phyloP scores from a whole-genome alignment of 2,113 vertebrate genomes.

The Macquaria australasica region DNA sequence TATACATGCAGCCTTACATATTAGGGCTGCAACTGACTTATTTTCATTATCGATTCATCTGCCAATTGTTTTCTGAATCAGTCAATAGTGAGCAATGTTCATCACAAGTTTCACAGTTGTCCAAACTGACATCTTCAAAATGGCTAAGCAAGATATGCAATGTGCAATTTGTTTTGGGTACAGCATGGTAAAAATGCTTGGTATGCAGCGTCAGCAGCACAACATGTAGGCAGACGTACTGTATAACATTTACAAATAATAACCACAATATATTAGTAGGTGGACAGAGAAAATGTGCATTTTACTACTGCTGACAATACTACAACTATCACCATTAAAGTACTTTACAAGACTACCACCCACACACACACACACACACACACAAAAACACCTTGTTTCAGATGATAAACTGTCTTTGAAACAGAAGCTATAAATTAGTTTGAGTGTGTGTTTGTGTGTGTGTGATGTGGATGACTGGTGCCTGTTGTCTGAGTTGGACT shows the following conservation, averaged over 20 bases:
- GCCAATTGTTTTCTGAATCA: neutral
- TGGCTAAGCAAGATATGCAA: no score
- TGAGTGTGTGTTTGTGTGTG: conserved; percentile 37
- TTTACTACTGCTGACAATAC: neutral
- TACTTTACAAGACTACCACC: neutral
- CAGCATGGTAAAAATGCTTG: neutral
- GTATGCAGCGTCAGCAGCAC: neutral
- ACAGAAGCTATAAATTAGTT: conserved; percentile 49
- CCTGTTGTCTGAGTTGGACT: conserved; percentile 62
- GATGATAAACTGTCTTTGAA: conserved; percentile 50
- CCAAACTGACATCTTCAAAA: neutral
- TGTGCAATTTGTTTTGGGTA: neutral
- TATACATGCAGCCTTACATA: neutral
- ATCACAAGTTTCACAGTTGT: neutral
- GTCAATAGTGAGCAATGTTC: neutral
- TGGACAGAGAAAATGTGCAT: neutral
- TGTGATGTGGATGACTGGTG: conserved; percentile 64
- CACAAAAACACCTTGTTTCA: conserved; percentile 19
- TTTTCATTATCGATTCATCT: neutral
- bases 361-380: neutral
- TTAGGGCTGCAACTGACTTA: neutral
- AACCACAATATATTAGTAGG: neutral
- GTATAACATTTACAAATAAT: conserved; percentile 14
- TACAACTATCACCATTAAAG: conserved; percentile 1
- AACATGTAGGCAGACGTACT: neutral